Conservation (phyloP, 2,888 invertebrate species). For the Euplagia quadripunctaria region DNA sequence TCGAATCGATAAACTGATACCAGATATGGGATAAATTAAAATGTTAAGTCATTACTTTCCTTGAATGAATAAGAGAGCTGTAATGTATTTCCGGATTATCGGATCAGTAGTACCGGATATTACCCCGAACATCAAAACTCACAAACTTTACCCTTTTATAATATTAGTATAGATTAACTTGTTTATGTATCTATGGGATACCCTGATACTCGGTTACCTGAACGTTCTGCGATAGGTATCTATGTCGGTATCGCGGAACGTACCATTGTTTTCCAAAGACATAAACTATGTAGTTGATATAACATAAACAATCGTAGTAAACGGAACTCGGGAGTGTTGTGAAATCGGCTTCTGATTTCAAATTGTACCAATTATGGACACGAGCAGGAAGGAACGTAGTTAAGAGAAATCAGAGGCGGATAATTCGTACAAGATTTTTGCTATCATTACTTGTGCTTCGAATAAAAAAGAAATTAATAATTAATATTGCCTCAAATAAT, state of each 20-base stretch:
- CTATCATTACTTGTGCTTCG: background rate
- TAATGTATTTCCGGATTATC: too few relatives aligned
- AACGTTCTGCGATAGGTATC: too few relatives aligned
- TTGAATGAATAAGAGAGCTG: too few relatives aligned
- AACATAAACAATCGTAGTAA: background rate
- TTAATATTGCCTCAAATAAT: too few relatives aligned
- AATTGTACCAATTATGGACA: slow-evolving; percentile 1
- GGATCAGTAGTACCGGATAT: too few relatives aligned
- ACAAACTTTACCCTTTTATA: too few relatives aligned
- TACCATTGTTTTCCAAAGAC: background rate
- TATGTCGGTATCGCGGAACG: too few relatives aligned
- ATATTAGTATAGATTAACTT: too few relatives aligned
- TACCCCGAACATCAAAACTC: too few relatives aligned
- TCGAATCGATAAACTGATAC: slow-evolving; percentile 4
- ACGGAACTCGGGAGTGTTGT: background rate
- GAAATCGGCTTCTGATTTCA: background rate
- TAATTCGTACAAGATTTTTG: background rate
- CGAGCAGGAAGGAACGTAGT: slow-evolving; percentile 5
- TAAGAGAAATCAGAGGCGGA: background rate
- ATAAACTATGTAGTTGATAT: background rate
- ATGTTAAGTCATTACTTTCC: too few relatives aligned
- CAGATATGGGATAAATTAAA: too few relatives aligned
- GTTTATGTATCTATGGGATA: background rate
- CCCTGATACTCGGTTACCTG: background rate
- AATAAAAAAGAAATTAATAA: too few relatives aligned